These are phyloP conservation scores for Lophura swinhoii DNA, from an alignment of 2,797 vertebrate genomes.

Conservation along the genomic window DNA sequence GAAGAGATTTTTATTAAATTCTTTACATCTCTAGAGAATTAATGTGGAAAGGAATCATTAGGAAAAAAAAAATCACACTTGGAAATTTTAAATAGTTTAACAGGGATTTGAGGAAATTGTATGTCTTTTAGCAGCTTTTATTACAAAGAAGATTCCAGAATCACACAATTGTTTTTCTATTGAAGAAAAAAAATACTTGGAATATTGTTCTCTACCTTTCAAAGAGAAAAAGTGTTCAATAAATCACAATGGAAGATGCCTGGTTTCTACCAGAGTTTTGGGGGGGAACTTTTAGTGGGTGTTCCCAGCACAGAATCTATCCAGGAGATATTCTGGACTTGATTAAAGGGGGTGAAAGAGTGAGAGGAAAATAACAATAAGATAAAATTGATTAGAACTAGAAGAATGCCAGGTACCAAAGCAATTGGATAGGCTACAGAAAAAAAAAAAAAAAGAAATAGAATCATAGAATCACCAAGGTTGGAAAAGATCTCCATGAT, in stretches of 20 bases:
- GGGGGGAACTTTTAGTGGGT: too few relatives aligned
- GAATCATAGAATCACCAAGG: too few relatives aligned
- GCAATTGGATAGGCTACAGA: too few relatives aligned
- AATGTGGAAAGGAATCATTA: neutral
- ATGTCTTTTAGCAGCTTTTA: neutral
- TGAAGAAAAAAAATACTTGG: neutral
- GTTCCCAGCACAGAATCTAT: too few relatives aligned
- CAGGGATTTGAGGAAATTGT: neutral
- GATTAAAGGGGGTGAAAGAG: too few relatives aligned
- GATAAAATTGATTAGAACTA: too few relatives aligned
- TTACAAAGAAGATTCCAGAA: neutral
- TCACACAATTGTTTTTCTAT: neutral
- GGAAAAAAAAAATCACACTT: neutral
- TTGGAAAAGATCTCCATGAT: too few relatives aligned
- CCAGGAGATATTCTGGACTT: too few relatives aligned
- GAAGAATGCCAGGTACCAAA: too few relatives aligned
- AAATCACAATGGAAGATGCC: rapidly evolving
- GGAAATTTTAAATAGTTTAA: neutral
- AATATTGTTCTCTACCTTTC: neutral
- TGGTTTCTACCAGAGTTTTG: neutral
- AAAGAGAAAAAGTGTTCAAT: neutral
- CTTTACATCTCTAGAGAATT: neutral
- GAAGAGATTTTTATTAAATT: neutral
- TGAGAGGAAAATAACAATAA: too few relatives aligned
- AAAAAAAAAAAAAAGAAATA: too few relatives aligned